phyloP scores from a whole-genome alignment of 1,140 invertebrate species.

The Nymphalis io region DNA sequence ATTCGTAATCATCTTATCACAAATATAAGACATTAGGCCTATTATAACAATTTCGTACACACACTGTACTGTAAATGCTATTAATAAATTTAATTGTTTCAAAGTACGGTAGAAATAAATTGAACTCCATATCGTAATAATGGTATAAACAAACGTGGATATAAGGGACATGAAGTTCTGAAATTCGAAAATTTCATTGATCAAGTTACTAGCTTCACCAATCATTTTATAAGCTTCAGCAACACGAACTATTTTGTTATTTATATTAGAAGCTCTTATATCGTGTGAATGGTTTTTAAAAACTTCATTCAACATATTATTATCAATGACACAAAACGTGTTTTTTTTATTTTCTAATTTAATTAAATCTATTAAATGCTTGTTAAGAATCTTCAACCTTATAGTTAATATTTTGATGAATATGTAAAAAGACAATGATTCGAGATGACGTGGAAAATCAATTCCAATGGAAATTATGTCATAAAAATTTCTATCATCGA shows the following conservation, averaged over 20 bases:
- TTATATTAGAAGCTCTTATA: constrained; percentile 16
- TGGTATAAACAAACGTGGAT: constrained; percentile 48
- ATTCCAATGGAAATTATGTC: background rate
- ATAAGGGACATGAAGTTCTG: constrained; percentile 55
- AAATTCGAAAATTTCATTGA: constrained; percentile 55
- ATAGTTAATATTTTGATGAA: constrained; percentile 23
- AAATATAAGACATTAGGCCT: constrained; percentile 22
- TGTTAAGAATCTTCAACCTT: constrained; percentile 23
- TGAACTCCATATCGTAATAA: constrained; percentile 53
- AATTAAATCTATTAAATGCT: constrained; percentile 22
- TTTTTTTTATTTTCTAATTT: constrained; percentile 8
- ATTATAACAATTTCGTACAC: constrained; percentile 9
- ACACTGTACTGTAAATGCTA: constrained; percentile 22
- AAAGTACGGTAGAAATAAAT: constrained; percentile 40
- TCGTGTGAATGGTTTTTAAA: background rate
- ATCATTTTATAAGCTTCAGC: constrained; percentile 48
- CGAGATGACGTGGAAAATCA: constrained; percentile 12
- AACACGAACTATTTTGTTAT: constrained; percentile 42
- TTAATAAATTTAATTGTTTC: constrained; percentile 5
- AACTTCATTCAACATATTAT: background rate
- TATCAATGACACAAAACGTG: background rate
- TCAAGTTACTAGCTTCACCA: constrained; percentile 43
- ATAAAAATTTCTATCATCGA: background rate
- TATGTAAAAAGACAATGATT: constrained; percentile 15
- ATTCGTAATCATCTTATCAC: constrained; percentile 8